Conservation (phyloP, 2,113 vertebrate species). For the Serilophus lunatus region DNA sequence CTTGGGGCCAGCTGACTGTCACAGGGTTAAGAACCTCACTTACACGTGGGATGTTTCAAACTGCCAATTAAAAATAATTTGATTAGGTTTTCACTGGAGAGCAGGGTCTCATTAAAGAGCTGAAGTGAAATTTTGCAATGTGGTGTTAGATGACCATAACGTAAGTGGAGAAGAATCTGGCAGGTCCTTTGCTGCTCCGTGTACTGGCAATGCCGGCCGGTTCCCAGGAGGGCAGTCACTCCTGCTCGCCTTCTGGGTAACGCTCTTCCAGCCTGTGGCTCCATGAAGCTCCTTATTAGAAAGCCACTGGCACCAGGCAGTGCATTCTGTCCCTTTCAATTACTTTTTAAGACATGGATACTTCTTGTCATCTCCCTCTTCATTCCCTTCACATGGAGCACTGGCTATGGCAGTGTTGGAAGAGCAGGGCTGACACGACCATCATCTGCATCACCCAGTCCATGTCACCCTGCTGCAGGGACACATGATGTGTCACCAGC, state of each 20-base stretch:
- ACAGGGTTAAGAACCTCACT: not conserved
- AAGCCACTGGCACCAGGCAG: not conserved
- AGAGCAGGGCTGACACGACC: not conserved
- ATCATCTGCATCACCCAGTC: not conserved
- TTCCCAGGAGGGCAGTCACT: not conserved
- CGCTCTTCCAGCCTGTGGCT: not conserved
- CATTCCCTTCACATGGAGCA: accelerated
- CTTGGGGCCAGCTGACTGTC: not conserved
- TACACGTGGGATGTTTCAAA: not conserved
- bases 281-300: not conserved
- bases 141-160: not conserved
- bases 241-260: not conserved
- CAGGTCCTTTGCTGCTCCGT: not conserved
- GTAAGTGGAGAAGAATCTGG: conserved; percentile 30
- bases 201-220: not conserved
- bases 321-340: not conserved
- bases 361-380: not conserved
- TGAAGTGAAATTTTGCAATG: conserved; percentile 10
- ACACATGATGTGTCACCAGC: not conserved
- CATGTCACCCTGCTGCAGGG: not conserved
- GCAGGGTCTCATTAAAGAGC: conserved; percentile 2
- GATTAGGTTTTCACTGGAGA: conserved; percentile 11
- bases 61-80: conserved; percentile 15
- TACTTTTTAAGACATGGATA: not conserved
- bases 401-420: not conserved